These are phyloP conservation scores for Leucophenga maculata DNA, from an alignment of 2,888 invertebrate species.

Conservation along the genomic window DNA sequence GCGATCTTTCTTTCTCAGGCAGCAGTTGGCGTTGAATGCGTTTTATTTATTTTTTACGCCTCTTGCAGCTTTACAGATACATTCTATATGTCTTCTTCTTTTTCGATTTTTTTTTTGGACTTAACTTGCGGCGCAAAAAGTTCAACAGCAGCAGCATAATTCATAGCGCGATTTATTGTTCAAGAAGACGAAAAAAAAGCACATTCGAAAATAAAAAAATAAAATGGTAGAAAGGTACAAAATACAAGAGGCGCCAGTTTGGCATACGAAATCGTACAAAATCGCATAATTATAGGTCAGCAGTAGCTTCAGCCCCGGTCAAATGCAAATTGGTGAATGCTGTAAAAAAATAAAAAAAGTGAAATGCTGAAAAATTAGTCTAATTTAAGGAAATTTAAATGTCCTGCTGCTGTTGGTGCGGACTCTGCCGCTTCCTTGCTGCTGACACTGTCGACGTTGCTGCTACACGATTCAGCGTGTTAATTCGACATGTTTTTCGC, in stretches of 20 bases:
- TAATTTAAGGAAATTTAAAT: constrained; percentile 22
- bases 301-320: not conserved
- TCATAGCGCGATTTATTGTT: constrained; percentile 69
- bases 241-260: constrained; percentile 35
- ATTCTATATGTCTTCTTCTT: too few relatives aligned
- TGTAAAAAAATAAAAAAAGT: not conserved
- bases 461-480: constrained; percentile 57
- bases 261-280: constrained; percentile 43
- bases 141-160: constrained; percentile 62
- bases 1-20: not conserved
- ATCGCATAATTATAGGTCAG: constrained; percentile 17
- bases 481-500: constrained; percentile 70
- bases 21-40: constrained; percentile 53
- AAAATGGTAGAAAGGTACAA: constrained; percentile 15
- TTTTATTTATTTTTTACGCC: constrained; percentile 17
- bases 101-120: not conserved
- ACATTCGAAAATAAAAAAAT: constrained; percentile 43
- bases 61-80: constrained; percentile 25
- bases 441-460: constrained; percentile 42
- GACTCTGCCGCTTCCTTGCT: constrained; percentile 34
- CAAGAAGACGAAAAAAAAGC: constrained; percentile 46
- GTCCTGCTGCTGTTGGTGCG: constrained; percentile 36
- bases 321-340: constrained; percentile 52
- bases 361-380: constrained; percentile 27
- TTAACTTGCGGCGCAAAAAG: constrained; percentile 44